Percentiles rank a stretch among this genome's conserved stretches.
These are phyloP conservation scores for Equus quagga DNA, from an alignment of 2,113 vertebrate species.

Conservation along the genomic window DNA sequence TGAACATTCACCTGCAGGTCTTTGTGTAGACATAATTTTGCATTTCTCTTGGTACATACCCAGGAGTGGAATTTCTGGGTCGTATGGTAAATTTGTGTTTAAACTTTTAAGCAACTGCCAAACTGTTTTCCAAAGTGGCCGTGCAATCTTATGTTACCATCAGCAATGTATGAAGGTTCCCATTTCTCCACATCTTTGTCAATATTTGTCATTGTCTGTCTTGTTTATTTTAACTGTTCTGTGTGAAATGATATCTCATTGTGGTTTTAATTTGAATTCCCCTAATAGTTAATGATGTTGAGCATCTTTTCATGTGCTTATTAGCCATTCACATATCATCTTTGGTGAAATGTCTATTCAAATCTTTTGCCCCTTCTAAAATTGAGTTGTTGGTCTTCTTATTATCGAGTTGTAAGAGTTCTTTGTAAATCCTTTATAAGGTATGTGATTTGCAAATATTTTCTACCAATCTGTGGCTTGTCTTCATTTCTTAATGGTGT, in stretches of 20 bases:
- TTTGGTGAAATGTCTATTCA: background rate
- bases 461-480: background rate
- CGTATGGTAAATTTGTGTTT: slow-evolving; percentile 18
- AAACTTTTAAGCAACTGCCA: slow-evolving; percentile 33
- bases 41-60: background rate
- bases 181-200: background rate
- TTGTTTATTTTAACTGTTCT: slow-evolving; percentile 16
- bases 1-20: background rate
- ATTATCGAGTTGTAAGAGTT: background rate
- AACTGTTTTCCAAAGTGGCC: slow-evolving; percentile 1
- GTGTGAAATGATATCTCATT: background rate
- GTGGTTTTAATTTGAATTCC: slow-evolving; percentile 39
- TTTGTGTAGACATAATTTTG: slow-evolving; percentile 20
- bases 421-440: slow-evolving; percentile 28
- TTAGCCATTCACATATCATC: background rate
- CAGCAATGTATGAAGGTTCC: background rate
- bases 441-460: slow-evolving; percentile 36
- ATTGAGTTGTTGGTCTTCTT: background rate
- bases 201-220: background rate
- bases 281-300: background rate
- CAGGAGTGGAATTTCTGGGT: background rate
- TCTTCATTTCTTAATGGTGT: slow-evolving; percentile 19
- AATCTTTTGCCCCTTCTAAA: slow-evolving; percentile 43
- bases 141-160: background rate
- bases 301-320: background rate